These are phyloP conservation scores for Sinosuthora webbiana DNA, from an alignment of 2,113 vertebrate genomes.

Conservation along the genomic window DNA sequence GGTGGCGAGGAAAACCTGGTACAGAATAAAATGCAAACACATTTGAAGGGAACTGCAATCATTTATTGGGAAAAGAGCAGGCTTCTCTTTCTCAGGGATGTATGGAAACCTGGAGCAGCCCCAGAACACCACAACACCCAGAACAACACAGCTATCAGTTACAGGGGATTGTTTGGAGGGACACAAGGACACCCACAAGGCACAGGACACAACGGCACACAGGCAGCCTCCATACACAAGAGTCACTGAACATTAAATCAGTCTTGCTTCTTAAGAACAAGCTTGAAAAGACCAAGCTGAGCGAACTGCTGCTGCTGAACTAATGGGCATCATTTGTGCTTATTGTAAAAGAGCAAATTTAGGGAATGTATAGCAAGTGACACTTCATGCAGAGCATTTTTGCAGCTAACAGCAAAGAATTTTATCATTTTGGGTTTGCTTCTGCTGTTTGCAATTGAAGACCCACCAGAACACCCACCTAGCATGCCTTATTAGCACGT, in stretches of 20 bases:
- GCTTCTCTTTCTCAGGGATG: not conserved
- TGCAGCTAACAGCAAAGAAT: not conserved
- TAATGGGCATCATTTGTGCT: not conserved
- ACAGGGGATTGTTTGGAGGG: not conserved
- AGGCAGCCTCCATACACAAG: not conserved
- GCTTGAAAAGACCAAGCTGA: not conserved
- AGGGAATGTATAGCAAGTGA: not conserved
- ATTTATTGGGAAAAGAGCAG: not conserved
- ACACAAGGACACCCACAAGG: not conserved
- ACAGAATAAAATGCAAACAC: not conserved
- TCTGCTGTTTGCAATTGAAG: not conserved
- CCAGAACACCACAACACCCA: not conserved
- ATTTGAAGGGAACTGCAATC: not conserved
- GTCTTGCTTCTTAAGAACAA: not conserved
- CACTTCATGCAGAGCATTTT: not conserved
- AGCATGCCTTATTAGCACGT: not conserved
- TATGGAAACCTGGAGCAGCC: not conserved
- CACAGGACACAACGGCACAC: not conserved
- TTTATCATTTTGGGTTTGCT: not conserved
- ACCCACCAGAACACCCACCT: not conserved
- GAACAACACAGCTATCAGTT: not conserved
- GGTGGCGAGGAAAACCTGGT: fast-evolving
- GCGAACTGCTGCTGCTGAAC: not conserved
- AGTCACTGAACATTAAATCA: not conserved
- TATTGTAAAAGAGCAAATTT: not conserved